A percentile compares a stretch with the other conserved stretches of the same genome.
These are phyloP conservation scores for Monochamus saltuarius DNA, from an alignment of 1,140 invertebrate species.

Conservation along the genomic window DNA sequence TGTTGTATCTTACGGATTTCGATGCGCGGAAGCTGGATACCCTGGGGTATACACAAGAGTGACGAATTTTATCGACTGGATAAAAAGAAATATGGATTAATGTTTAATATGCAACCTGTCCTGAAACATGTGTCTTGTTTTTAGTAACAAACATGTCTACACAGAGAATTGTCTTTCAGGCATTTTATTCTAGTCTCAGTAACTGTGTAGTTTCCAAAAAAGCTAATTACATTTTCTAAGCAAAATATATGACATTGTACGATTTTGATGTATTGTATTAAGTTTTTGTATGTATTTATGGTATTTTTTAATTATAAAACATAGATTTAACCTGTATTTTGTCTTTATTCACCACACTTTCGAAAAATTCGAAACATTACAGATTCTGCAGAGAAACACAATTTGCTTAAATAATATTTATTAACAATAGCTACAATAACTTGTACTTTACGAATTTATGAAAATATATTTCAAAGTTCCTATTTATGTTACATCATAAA, in stretches of 20 bases:
- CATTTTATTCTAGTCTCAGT: background rate
- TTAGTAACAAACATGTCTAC: no score
- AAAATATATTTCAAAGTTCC: slow-evolving; percentile 12
- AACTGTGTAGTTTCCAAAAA: slow-evolving; percentile 9
- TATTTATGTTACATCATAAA: no score
- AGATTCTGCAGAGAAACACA: background rate
- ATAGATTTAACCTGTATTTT: background rate
- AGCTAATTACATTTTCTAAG: background rate
- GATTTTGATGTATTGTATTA: background rate
- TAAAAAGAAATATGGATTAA: slow-evolving; percentile 50
- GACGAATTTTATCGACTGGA: slow-evolving; percentile 65
- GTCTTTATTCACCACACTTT: no score
- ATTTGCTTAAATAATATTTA: slow-evolving; percentile 13
- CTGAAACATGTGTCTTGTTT: no score
- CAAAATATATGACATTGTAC: background rate
- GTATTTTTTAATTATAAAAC: background rate
- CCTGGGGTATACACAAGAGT: slow-evolving; percentile 80
- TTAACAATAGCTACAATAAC: slow-evolving; percentile 18
- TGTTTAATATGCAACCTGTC: background rate
- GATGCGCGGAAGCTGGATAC: slow-evolving; percentile 71
- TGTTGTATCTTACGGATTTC: slow-evolving; percentile 72
- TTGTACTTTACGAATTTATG: slow-evolving; percentile 20
- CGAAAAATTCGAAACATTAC: no score
- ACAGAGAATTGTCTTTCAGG: no score
- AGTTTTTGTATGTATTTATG: background rate